A percentile compares a stretch with the other conserved stretches of the same genome.
Conservation (phyloP, 2,113 vertebrate species). For the Urocynchramus pylzowi region DNA sequence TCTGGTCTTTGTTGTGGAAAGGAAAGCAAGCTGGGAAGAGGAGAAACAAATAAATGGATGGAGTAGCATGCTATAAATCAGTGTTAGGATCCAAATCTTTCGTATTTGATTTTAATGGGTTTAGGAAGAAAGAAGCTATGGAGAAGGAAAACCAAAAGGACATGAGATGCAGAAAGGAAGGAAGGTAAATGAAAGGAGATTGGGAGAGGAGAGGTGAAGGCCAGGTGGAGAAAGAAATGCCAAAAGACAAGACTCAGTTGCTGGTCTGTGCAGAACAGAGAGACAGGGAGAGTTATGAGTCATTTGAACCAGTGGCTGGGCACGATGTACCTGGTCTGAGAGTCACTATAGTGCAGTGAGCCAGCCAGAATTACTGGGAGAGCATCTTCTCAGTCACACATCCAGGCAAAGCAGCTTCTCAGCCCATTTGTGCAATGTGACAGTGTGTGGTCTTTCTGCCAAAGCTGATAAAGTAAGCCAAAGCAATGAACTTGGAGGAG, state of each 20-base stretch:
- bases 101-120: neutral
- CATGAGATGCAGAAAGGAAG: neutral
- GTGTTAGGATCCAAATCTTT: neutral
- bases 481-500: neutral
- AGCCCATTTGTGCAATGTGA: fast-evolving
- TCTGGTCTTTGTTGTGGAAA: neutral
- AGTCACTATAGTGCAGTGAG: neutral
- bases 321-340: neutral
- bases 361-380: neutral
- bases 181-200: neutral
- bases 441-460: neutral
- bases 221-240: neutral
- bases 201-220: neutral
- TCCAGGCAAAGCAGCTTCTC: neutral
- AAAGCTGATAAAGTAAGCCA: neutral
- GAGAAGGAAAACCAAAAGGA: neutral
- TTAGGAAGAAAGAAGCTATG: neutral
- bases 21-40: neutral
- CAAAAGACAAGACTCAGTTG: neutral
- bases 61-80: neutral
- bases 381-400: fast-evolving
- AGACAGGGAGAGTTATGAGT: neutral
- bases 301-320: neutral
- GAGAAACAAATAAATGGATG: neutral
- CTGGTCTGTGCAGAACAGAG: neutral